A percentile compares a stretch with the other conserved stretches of the same genome.
These are phyloP conservation scores for Scolanthus callimorphus DNA, from an alignment of 92 coral and sea anemone genomes.

Conservation along the genomic window DNA sequence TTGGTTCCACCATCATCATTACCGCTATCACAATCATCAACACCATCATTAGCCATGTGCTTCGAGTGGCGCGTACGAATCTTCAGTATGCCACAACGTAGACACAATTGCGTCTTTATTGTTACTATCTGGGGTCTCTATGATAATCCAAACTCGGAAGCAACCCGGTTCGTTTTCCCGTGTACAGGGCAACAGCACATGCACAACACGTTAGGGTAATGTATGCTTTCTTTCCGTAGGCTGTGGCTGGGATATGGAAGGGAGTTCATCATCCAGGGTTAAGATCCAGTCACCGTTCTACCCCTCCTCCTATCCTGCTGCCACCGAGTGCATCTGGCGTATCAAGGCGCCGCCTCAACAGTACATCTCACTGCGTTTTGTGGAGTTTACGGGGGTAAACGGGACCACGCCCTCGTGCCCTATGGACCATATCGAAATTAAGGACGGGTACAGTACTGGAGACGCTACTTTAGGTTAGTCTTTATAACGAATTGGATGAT, in stretches of 20 bases:
- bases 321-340: constrained; percentile 82
- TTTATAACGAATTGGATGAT: no score
- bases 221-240: constrained; percentile 41
- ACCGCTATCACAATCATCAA: no score
- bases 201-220: no score
- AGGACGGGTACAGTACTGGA: constrained; percentile 58
- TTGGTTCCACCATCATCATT: no score
- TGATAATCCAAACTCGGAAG: no score
- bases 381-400: constrained; percentile 65
- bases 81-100: no score
- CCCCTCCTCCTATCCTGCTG: constrained; percentile 71
- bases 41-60: no score
- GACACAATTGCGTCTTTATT: no score
- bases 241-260: constrained; percentile 79
- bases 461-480: constrained; percentile 49
- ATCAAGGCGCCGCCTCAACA: constrained; percentile 54
- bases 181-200: no score
- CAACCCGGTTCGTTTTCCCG: no score
- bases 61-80: no score
- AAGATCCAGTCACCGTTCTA: constrained; percentile 71
- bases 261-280: constrained; percentile 18
- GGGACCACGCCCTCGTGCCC: constrained; percentile 62
- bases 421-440: constrained; percentile 51
- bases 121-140: no score
- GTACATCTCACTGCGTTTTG: constrained; percentile 78